A percentile compares a stretch with the other conserved stretches of the same genome.
Conservation (phyloP, 2,888 invertebrate genomes). For the Phengaris alcon region DNA sequence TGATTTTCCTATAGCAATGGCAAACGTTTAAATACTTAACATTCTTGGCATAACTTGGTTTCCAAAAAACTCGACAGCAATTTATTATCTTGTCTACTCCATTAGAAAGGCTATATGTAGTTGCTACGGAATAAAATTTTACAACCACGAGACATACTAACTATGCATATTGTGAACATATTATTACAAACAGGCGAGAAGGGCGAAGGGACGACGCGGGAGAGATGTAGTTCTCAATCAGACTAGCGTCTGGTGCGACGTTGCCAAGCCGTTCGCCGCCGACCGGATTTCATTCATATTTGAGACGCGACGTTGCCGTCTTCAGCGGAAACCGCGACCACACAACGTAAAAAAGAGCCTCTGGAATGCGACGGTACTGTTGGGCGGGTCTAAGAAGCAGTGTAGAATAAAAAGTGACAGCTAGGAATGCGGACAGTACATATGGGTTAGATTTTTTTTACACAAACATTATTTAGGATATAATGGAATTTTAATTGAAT, state of each 20-base stretch:
- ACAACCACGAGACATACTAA: constrained; percentile 47
- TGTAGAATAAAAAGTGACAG: constrained; percentile 68
- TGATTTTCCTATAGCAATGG: too few species aligned
- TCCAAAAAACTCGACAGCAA: neutral
- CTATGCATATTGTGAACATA: constrained; percentile 41
- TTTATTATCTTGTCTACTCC: neutral
- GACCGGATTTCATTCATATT: constrained; percentile 80
- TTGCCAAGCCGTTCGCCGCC: constrained; percentile 70
- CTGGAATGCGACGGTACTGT: constrained; percentile 76
- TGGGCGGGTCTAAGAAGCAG: constrained; percentile 68
- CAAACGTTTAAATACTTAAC: too few species aligned
- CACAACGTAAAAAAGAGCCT: constrained; percentile 77
- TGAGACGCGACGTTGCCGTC: constrained; percentile 77
- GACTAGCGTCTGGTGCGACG: constrained; percentile 73
- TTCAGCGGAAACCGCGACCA: constrained; percentile 78
- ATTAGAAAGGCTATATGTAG: constrained; percentile 33
- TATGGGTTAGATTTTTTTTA: neutral
- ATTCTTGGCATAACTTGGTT: neutral
- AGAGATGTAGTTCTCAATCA: constrained; percentile 76
- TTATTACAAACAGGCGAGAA: constrained; percentile 44
- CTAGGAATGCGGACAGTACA: constrained; percentile 68
- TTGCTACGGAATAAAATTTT: constrained; percentile 41
- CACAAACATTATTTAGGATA: neutral
- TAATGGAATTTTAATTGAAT: neutral
- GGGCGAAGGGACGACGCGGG: constrained; percentile 62